phyloP scores from a whole-genome alignment of 2,113 vertebrate genomes.

The Okapia johnstoni region DNA sequence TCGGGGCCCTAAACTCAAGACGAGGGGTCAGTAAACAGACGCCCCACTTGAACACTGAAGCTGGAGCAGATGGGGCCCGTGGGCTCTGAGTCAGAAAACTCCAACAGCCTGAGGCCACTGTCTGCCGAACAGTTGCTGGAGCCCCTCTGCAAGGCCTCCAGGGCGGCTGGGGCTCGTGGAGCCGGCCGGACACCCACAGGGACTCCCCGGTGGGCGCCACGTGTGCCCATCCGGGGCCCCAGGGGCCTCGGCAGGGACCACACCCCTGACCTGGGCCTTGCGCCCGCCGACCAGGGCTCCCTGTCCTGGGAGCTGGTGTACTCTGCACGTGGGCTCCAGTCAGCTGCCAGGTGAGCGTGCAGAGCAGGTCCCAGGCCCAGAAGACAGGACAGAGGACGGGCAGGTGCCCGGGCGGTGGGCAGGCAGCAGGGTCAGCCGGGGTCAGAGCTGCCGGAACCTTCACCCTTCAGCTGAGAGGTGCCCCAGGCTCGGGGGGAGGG shows the following conservation, averaged over 20 bases:
- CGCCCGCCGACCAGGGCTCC: not conserved
- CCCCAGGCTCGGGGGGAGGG: not conserved
- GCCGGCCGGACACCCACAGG: not conserved
- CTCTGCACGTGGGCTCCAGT: not conserved
- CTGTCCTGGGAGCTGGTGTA: not conserved
- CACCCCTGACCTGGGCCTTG: not conserved
- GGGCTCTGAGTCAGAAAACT: not conserved
- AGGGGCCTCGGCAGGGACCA: not conserved
- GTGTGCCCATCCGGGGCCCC: not conserved
- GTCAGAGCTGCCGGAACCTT: not conserved
- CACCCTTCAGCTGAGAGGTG: not conserved
- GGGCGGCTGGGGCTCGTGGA: not conserved
- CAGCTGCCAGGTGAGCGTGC: not conserved
- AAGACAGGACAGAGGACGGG: not conserved
- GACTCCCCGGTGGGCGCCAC: not conserved
- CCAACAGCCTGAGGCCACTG: not conserved
- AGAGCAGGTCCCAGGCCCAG: not conserved
- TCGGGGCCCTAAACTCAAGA: too few species aligned
- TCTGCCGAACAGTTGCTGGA: accelerated
- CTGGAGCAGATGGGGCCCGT: accelerated
- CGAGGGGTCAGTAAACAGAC: not conserved
- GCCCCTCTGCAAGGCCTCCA: not conserved
- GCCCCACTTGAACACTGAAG: not conserved
- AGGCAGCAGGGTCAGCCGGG: too few species aligned
- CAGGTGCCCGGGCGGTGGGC: not conserved